Evolutionary conservation across 1,140 invertebrate species (phyloP), one percentile per base, ranked within the genome.

Genomic region (Scaptodrosophila lebanonensis): DNA sequence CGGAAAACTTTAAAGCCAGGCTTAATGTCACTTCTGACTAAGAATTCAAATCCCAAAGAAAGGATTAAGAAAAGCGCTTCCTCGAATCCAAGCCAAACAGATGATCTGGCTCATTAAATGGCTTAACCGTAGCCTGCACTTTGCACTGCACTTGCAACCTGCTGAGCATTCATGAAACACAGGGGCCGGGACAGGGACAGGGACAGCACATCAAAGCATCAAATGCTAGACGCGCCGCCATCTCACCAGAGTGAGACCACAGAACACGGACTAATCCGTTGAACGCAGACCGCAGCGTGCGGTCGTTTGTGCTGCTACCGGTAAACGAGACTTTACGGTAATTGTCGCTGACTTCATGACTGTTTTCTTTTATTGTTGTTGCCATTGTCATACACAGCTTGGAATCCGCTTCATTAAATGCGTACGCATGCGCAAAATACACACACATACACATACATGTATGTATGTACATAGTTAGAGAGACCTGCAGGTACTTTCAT

Each of bases 301-400:
- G 56, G 51, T 45, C 20, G 35, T 47, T 57, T 48, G 29, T n/a
- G 18, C 22, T 30, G 59, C 63, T 68, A 43, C 60, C 51, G 33
- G 52, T 30, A 56, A 30, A 48, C 40, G 17, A 54, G 75, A 59
- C 52, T 79, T 83, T 66, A 57, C 54, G 27, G 59, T 76, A 82
- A 82, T 84, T 77, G 71, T 56, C 66, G 73, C 56, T 85, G 83
- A 84, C 83, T 85, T 85, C 63, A 54, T 84, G 82, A 85, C 82
- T 72, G 58, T 22, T 61, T 58, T 33, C 42, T 38, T 22, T 25
- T 27, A 35, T 54, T 54, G 13, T 52, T 8, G 49, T 8, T 29
- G 49, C 38, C 29, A 35, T 38, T 56, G 52, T 57, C 29, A 25
- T n/a, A n/a, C n/a, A 25, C 22, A 4, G 22, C 22, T 25, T 25